Conservation (phyloP, 1,140 invertebrate species). For the Homalodisca vitripennis region DNA sequence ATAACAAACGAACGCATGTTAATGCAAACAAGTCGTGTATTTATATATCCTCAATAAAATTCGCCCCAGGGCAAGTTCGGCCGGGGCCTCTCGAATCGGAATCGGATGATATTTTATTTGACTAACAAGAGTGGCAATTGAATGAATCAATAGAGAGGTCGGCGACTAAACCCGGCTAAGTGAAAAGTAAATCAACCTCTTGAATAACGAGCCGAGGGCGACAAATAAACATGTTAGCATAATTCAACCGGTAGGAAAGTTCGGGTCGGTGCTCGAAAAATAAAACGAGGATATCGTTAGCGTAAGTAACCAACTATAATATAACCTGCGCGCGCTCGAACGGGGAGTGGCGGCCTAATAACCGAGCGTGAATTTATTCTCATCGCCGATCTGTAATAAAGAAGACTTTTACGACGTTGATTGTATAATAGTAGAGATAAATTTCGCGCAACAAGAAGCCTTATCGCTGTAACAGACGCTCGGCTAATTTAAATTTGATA, state of each 20-base stretch:
- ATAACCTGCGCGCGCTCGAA: background rate
- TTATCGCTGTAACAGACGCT: background rate
- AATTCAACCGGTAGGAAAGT: background rate
- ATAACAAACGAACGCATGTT: conserved; percentile 11
- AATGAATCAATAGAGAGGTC: conserved; percentile 25
- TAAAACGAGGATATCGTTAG: background rate
- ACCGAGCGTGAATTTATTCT: conserved; percentile 16
- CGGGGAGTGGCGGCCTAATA: conserved; percentile 19
- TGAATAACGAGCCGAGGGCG: background rate
- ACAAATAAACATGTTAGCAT: conserved; percentile 20
- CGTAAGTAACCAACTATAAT: no score
- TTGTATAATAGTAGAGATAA: conserved; percentile 23
- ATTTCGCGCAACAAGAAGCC: conserved; percentile 14
- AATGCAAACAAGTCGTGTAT: background rate
- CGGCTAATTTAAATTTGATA: conserved; percentile 26
- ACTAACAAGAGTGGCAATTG: conserved; percentile 14
- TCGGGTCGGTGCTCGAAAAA: background rate
- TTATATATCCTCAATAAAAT: conserved; percentile 18
- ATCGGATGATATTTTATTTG: background rate
- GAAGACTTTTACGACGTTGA: conserved; percentile 14
- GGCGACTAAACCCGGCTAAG: conserved; percentile 14
- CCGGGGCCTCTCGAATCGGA: no score
- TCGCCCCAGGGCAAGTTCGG: no score
- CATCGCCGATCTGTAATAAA: conserved; percentile 22
- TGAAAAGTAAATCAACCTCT: conserved; percentile 19